phyloP scores from a whole-genome alignment of 2,888 invertebrate species.

The Drosophila atroscutellata region DNA sequence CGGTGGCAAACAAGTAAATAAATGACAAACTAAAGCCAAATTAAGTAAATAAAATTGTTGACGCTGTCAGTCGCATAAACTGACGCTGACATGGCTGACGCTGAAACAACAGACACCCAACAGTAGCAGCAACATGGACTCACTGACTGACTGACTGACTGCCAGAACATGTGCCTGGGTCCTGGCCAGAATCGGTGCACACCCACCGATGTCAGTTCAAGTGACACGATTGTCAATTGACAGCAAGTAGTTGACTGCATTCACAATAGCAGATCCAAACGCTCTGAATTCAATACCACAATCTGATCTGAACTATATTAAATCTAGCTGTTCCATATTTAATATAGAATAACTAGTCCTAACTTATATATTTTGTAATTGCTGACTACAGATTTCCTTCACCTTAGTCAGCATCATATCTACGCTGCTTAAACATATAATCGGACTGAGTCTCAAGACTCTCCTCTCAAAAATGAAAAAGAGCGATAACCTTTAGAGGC shows the following conservation, averaged over 20 bases:
- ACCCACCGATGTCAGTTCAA: constrained; percentile 52
- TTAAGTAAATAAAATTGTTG: constrained; percentile 81
- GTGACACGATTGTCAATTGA: constrained; percentile 45
- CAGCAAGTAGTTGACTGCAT: constrained; percentile 50
- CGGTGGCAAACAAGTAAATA: constrained; percentile 74
- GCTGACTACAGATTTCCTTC: not conserved
- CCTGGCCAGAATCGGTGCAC: constrained; percentile 34
- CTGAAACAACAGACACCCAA: constrained; percentile 36
- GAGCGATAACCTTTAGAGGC: constrained; percentile 53
- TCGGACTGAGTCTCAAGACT: not conserved
- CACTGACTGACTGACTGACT: constrained; percentile 25
- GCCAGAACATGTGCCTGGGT: constrained; percentile 35
- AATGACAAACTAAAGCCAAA: constrained; percentile 81
- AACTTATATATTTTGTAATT: not conserved
- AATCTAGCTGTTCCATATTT: not conserved
- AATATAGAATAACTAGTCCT: not conserved
- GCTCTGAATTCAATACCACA: not conserved
- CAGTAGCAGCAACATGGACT: constrained; percentile 11
- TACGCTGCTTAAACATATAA: not conserved
- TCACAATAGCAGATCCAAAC: constrained; percentile 17
- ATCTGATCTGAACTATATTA: not conserved
- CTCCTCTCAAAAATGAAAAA: constrained; percentile 21
- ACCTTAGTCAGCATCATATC: not conserved
- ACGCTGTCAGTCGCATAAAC: constrained; percentile 73
- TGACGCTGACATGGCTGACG: constrained; percentile 68